phyloP scores from a whole-genome alignment of 2,888 invertebrate genomes.

The Mycalesis mineus region DNA sequence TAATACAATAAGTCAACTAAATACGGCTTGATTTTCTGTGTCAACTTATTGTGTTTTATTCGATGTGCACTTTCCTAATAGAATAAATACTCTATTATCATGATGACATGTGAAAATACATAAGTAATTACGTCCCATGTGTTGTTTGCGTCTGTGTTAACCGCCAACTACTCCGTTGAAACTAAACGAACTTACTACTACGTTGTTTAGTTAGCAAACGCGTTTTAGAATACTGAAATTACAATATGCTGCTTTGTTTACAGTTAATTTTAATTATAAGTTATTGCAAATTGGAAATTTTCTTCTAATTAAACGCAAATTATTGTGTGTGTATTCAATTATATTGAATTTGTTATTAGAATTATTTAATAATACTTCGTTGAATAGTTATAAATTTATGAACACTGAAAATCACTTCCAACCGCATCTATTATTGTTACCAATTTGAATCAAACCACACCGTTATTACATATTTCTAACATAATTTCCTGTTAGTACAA shows the following conservation, averaged over 20 bases:
- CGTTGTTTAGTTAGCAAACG: conserved; percentile 11
- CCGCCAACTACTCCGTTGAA: conserved; percentile 18
- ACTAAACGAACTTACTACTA: conserved; percentile 9
- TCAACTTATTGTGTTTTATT: too few species aligned
- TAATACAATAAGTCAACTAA: too few species aligned
- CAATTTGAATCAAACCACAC: too few species aligned
- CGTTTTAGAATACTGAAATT: conserved; percentile 11
- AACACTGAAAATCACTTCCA: too few species aligned
- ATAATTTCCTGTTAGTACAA: too few species aligned
- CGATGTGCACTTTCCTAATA: too few species aligned
- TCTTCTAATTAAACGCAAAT: not conserved
- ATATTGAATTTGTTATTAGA: not conserved
- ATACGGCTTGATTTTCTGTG: too few species aligned
- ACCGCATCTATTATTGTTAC: too few species aligned
- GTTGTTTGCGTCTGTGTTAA: not conserved
- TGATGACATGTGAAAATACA: conserved; percentile 8
- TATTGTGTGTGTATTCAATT: not conserved
- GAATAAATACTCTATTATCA: too few species aligned
- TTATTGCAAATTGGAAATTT: not conserved
- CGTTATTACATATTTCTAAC: too few species aligned
- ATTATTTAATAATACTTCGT: not conserved
- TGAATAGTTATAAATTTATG: not conserved
- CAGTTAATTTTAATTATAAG: not conserved
- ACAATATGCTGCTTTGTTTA: conserved; percentile 3
- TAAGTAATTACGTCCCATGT: conserved; percentile 15